Percentiles rank a stretch among this genome's conserved stretches.
Conservation (phyloP, 2,797 vertebrate genomes). For the Anguilla megastoma region DNA sequence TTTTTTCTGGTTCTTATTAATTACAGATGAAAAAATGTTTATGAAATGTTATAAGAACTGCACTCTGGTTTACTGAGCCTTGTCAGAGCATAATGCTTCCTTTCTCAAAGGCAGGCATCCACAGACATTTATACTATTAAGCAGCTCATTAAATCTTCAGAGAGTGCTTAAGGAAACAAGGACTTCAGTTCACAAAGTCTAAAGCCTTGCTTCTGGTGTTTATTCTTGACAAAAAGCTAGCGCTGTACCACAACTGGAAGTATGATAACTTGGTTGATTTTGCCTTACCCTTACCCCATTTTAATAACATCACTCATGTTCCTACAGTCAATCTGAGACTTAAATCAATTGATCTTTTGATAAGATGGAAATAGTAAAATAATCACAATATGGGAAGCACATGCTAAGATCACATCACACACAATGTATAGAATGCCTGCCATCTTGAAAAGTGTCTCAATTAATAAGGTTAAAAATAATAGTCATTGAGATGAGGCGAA, state of each 20-base stretch:
- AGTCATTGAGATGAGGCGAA: background rate
- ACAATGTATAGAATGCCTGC: background rate
- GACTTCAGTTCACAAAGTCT: background rate
- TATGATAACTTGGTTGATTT: background rate
- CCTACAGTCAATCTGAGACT: background rate
- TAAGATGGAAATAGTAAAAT: background rate
- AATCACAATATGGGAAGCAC: background rate
- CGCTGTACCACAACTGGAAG: background rate
- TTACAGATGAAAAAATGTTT: slow-evolving; percentile 21
- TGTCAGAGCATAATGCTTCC: background rate
- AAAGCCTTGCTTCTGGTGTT: background rate
- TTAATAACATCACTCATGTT: background rate
- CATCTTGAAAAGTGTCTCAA: background rate
- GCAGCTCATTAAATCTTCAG: background rate
- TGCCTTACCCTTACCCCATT: background rate
- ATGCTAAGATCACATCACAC: background rate
- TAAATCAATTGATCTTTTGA: background rate
- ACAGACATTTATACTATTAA: background rate
- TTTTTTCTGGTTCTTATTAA: slow-evolving; percentile 43
- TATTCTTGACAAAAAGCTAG: background rate
- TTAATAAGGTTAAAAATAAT: background rate
- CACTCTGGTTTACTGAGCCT: background rate
- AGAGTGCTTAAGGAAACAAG: background rate
- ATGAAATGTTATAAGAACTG: background rate
- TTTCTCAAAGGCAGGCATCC: background rate